Conservation (phyloP, 1,140 invertebrate species). For the Elymnias hypermnestra region DNA sequence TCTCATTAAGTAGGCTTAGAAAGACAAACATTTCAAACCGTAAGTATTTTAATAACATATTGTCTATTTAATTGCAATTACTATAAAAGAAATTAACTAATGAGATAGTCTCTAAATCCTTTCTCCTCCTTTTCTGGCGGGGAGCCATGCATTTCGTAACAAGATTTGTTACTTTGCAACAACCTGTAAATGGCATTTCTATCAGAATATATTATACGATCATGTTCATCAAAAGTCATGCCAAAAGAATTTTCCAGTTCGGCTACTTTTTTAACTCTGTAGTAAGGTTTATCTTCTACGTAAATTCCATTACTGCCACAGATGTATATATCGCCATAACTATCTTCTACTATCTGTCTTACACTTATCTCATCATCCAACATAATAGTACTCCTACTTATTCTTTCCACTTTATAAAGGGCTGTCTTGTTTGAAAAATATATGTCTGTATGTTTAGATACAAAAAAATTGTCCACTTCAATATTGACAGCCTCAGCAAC, state of each 20-base stretch:
- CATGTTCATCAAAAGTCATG: constrained; percentile 50
- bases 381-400: constrained; percentile 24
- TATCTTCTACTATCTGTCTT: constrained; percentile 52
- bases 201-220: constrained; percentile 50
- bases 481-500: constrained; percentile 47
- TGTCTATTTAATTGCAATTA: too few species aligned
- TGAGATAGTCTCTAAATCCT: constrained; percentile 7
- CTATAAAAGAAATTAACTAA: constrained; percentile 1
- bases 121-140: not conserved
- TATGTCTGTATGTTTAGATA: constrained; percentile 41
- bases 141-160: constrained; percentile 2
- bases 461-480: constrained; percentile 52
- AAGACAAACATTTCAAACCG: too few species aligned
- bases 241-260: constrained; percentile 44
- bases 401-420: constrained; percentile 45
- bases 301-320: constrained; percentile 46
- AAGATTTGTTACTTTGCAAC: constrained; percentile 29
- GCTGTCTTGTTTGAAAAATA: constrained; percentile 59
- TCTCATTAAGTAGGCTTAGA: too few species aligned
- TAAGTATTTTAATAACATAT: too few species aligned
- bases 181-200: constrained; percentile 42
- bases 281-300: constrained; percentile 51
- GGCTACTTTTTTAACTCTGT: constrained; percentile 38
- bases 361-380: constrained; percentile 38
- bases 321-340: constrained; percentile 53